These are phyloP conservation scores for Enteromius paludinosus DNA, from an alignment of 2,797 vertebrate species.

Conservation along the genomic window DNA sequence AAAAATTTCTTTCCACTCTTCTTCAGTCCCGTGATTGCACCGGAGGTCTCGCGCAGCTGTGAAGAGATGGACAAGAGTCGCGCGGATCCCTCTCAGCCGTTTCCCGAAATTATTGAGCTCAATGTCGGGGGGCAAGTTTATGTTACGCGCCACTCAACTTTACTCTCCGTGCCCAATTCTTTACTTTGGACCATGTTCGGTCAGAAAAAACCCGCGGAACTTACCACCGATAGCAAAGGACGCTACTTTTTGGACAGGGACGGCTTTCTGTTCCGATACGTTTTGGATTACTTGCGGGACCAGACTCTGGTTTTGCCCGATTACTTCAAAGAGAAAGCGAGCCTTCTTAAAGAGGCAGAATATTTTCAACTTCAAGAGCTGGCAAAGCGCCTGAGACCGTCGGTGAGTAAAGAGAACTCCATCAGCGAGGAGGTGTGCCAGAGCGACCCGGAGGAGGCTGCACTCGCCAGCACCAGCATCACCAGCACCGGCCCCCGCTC, in stretches of 20 bases:
- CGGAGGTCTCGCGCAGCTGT: slow-evolving; percentile 26
- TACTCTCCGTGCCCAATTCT: slow-evolving; percentile 84
- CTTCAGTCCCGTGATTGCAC: slow-evolving; percentile 20
- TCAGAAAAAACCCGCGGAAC: slow-evolving; percentile 70
- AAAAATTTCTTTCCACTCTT: slow-evolving; percentile 31
- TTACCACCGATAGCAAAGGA: slow-evolving; percentile 88
- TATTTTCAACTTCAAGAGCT: slow-evolving; percentile 89
- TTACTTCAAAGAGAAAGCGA: slow-evolving; percentile 85
- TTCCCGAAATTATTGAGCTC: slow-evolving; percentile 89
- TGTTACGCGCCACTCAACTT: slow-evolving; percentile 87
- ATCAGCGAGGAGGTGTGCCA: slow-evolving; percentile 66
- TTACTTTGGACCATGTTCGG: slow-evolving; percentile 88
- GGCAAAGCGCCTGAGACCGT: slow-evolving; percentile 78
- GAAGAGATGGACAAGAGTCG: slow-evolving; percentile 35
- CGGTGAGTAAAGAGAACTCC: slow-evolving; percentile 77
- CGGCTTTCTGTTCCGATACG: slow-evolving; percentile 91
- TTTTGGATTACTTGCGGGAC: slow-evolving; percentile 91
- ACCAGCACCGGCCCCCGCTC: slow-evolving; percentile 53
- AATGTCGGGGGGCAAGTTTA: slow-evolving; percentile 95
- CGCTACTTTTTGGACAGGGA: slow-evolving; percentile 94
- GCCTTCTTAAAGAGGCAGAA: slow-evolving; percentile 89
- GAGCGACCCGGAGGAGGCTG: slow-evolving; percentile 81
- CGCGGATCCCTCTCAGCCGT: slow-evolving; percentile 62
- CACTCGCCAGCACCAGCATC: slow-evolving; percentile 33
- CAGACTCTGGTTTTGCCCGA: slow-evolving; percentile 88